These are phyloP conservation scores for Notarius quadriscutis DNA, from an alignment of 2,113 vertebrate genomes.

Conservation along the genomic window DNA sequence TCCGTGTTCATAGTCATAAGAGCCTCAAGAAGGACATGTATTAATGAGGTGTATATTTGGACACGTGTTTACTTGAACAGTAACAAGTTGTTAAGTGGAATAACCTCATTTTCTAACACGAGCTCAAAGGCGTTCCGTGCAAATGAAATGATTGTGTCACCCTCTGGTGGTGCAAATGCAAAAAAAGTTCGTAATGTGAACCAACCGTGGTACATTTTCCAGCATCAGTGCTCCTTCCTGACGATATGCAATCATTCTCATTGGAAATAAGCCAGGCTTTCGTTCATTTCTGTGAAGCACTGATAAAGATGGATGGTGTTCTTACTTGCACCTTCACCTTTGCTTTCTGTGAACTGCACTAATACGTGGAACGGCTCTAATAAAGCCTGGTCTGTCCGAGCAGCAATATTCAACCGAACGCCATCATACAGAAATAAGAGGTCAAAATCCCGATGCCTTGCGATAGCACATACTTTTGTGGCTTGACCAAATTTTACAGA, in stretches of 20 bases:
- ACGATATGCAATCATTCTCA: constrained; percentile 17
- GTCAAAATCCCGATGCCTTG: constrained; percentile 10
- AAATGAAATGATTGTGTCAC: constrained; percentile 17
- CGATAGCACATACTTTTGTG: neutral
- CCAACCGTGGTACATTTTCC: neutral
- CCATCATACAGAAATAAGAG: neutral
- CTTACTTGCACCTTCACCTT: neutral
- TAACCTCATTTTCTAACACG: neutral
- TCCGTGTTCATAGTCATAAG: constrained; percentile 25
- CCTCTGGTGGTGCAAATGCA: constrained; percentile 37
- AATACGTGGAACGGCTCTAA: neutral
- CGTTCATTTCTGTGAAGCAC: neutral
- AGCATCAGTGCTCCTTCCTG: constrained; percentile 18
- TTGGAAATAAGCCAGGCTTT: neutral
- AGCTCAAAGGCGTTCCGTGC: neutral
- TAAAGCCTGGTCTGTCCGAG: constrained; percentile 7
- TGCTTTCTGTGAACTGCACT: constrained; percentile 18
- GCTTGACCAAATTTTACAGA: constrained; percentile 13
- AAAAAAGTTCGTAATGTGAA: constrained; percentile 9
- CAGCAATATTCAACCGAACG: constrained; percentile 9
- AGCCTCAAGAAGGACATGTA: constrained; percentile 7
- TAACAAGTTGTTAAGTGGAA: neutral
- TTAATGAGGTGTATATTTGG: constrained; percentile 34
- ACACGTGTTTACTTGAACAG: constrained; percentile 9
- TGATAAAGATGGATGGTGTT: neutral